phyloP scores from a whole-genome alignment of 2,113 vertebrate species.

The Neopipo cinnamomea region DNA sequence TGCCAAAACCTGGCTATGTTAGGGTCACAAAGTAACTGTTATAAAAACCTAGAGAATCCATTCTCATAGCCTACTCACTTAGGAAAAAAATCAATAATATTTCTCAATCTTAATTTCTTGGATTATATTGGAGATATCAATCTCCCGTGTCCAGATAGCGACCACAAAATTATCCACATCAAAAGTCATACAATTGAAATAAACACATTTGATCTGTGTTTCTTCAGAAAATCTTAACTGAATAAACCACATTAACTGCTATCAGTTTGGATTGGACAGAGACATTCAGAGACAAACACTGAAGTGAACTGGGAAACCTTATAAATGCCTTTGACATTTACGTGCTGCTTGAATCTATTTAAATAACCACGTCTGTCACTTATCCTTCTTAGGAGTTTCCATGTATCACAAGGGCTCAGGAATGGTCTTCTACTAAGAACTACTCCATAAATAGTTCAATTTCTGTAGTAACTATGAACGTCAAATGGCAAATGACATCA shows the following conservation, averaged over 20 bases:
- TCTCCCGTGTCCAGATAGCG: background rate
- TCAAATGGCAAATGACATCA: constrained; percentile 13
- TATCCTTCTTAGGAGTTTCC: constrained; percentile 71
- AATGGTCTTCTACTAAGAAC: constrained; percentile 36
- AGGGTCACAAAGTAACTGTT: background rate
- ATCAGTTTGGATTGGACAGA: background rate
- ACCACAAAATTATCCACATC: background rate
- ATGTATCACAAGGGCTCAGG: constrained; percentile 52
- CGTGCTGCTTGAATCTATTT: constrained; percentile 49
- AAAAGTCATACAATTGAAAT: background rate
- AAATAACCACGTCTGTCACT: constrained; percentile 59
- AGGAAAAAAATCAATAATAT: background rate
- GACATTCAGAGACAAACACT: background rate
- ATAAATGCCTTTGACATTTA: constrained; percentile 67
- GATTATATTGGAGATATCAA: background rate
- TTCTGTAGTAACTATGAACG: constrained; percentile 2
- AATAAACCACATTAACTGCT: background rate
- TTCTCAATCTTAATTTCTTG: background rate
- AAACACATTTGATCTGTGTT: background rate
- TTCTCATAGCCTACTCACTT: background rate
- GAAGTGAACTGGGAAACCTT: constrained; percentile 47
- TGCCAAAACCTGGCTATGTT: background rate
- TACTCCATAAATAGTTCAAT: constrained; percentile 52
- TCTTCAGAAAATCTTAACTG: background rate
- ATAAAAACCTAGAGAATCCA: background rate